These are phyloP conservation scores for Anoplopoma fimbria DNA, from an alignment of 2,113 vertebrate species.

Conservation along the genomic window DNA sequence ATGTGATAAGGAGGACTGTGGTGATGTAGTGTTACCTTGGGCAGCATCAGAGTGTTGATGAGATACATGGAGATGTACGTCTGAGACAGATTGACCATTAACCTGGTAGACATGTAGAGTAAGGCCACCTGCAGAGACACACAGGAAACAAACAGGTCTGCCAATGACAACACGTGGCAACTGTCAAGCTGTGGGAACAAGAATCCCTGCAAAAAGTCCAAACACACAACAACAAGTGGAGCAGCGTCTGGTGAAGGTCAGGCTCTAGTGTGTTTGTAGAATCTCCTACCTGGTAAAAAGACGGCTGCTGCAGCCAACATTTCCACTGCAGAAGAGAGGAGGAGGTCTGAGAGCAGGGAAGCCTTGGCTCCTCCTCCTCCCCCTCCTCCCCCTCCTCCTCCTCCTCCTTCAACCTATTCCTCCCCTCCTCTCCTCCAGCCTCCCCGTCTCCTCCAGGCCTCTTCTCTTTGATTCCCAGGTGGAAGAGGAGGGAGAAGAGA, in stretches of 20 bases:
- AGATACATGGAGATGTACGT: conserved; percentile 96
- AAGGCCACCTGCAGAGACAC: conserved; percentile 86
- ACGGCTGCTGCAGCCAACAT: conserved; percentile 91
- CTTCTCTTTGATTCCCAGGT: conserved; percentile 90
- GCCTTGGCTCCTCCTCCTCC: conserved; percentile 74
- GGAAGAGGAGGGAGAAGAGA: conserved; percentile 90
- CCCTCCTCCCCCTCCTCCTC: conserved; percentile 53
- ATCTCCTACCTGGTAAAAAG: conserved; percentile 92
- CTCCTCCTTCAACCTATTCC: conserved; percentile 50
- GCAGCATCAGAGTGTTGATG: conserved; percentile 91
- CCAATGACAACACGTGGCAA: not conserved
- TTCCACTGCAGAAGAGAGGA: conserved; percentile 85
- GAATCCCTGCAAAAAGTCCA: not conserved
- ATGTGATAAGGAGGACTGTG: accelerated
- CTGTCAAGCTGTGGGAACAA: not conserved
- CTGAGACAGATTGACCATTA: conserved; percentile 96
- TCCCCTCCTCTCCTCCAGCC: conserved; percentile 58
- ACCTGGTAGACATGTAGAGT: conserved; percentile 94
- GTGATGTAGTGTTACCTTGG: conserved; percentile 86
- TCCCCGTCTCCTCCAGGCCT: not conserved
- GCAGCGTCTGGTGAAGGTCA: not conserved
- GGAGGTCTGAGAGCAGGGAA: conserved; percentile 25
- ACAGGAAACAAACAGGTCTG: not conserved
- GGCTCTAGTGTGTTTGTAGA: not conserved
- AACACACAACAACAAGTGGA: not conserved